phyloP scores from a whole-genome alignment of 2,113 vertebrate genomes.

The Synodontis membranacea region DNA sequence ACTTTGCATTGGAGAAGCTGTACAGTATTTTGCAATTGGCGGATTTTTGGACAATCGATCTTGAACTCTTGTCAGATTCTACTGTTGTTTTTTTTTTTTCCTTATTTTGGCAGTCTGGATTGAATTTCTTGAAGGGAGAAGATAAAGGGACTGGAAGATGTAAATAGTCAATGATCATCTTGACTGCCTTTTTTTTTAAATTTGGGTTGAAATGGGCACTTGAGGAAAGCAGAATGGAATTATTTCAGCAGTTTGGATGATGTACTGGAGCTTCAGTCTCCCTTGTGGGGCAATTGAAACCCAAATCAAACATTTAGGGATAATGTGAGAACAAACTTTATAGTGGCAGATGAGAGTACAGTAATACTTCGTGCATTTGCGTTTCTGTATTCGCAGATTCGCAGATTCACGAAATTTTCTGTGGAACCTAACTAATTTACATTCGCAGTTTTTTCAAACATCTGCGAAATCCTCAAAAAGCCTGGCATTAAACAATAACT shows the following conservation, averaged over 20 bases:
- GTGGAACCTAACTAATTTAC: no score
- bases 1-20: not conserved
- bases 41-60: no score
- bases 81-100: not conserved
- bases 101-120: not conserved
- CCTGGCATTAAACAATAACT: no score
- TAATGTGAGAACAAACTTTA: not conserved
- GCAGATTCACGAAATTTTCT: no score
- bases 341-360: not conserved
- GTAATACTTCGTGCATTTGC: no score
- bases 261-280: not conserved
- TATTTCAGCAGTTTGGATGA: not conserved
- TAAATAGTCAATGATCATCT: not conserved
- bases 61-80: not conserved
- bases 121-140: not conserved
- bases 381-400: no score
- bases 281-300: not conserved
- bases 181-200: not conserved
- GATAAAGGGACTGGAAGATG: not conserved
- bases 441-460: no score
- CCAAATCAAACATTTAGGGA: conserved; percentile 1
- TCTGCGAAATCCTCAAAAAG: no score
- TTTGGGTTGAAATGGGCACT: not conserved
- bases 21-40: no score
- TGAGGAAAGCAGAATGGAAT: not conserved